These are phyloP conservation scores for Graptemys geographica DNA, from an alignment of 2,797 vertebrate genomes.

Conservation along the genomic window DNA sequence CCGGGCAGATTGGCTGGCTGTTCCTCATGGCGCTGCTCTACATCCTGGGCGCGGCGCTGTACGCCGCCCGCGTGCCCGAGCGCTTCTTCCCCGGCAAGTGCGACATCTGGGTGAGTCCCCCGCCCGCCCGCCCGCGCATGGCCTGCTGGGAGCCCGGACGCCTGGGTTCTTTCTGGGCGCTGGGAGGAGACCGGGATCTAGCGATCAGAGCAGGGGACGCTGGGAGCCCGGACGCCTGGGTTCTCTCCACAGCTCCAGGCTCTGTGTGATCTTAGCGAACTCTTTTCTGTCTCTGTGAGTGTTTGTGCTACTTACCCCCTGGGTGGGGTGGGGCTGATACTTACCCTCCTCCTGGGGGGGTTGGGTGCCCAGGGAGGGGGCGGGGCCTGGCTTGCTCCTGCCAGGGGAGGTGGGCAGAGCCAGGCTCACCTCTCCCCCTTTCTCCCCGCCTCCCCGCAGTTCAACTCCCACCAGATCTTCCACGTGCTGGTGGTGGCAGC, in stretches of 20 bases:
- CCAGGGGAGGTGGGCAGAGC: not conserved
- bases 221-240: no score
- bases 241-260: not conserved
- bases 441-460: not conserved
- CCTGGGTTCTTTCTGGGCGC: no score
- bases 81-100: conserved; percentile 62
- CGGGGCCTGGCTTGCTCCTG: not conserved
- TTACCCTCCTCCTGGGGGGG: not conserved
- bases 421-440: not conserved
- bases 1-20: conserved; percentile 54
- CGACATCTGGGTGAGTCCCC: conserved; percentile 51
- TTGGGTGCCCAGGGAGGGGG: not conserved
- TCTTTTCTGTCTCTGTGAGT: not conserved
- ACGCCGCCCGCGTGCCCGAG: conserved; percentile 58
- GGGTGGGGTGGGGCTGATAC: not conserved
- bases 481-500: conserved; percentile 53
- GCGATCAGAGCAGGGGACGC: no score
- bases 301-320: not conserved
- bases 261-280: not conserved
- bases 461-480: conserved; percentile 65
- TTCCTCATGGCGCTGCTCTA: conserved; percentile 60
- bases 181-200: no score
- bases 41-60: conserved; percentile 47
- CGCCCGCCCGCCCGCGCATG: no score
- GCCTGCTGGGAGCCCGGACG: no score